phyloP scores from a whole-genome alignment of 1,140 invertebrate species.

The Drosophila nigrodunni region DNA sequence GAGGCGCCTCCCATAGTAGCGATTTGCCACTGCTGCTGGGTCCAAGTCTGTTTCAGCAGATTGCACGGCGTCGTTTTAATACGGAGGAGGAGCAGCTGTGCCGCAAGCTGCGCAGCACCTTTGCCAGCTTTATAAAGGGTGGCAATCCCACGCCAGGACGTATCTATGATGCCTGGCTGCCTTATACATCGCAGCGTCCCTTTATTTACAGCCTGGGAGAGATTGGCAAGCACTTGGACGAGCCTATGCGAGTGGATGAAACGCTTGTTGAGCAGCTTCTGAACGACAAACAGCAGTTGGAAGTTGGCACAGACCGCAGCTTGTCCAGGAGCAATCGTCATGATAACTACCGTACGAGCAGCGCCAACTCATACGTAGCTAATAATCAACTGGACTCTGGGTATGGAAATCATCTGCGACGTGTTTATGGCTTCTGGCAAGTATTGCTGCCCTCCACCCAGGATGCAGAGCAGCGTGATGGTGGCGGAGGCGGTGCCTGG shows the following conservation, averaged over 20 bases:
- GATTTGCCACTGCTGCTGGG: conserved; percentile 89
- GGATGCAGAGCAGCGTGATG: conserved; percentile 34
- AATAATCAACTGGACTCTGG: conserved; percentile 67
- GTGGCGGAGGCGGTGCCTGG: conserved; percentile 20
- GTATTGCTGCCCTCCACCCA: conserved; percentile 63
- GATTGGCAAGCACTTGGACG: conserved; percentile 35
- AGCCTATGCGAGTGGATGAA: conserved; percentile 33
- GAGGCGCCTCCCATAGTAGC: conserved; percentile 86
- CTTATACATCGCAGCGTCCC: conserved; percentile 85
- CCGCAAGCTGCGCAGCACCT: conserved; percentile 86
- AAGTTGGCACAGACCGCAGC: conserved; percentile 54
- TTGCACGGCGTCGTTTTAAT: conserved; percentile 86
- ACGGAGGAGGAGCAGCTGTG: conserved; percentile 87
- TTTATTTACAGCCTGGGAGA: conserved; percentile 85
- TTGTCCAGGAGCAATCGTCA: conserved; percentile 66
- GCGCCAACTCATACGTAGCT: conserved; percentile 41
- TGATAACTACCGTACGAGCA: conserved; percentile 43
- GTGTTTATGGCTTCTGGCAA: conserved; percentile 78
- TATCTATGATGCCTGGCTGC: conserved; percentile 86
- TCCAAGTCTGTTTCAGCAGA: conserved; percentile 87
- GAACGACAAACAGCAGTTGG: conserved; percentile 24
- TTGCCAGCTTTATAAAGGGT: conserved; percentile 87
- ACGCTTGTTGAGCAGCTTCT: conserved; percentile 60
- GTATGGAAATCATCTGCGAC: conserved; percentile 67
- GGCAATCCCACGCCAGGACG: conserved; percentile 87